Percentiles rank a stretch among this genome's conserved stretches.
Conservation (phyloP, 2,888 invertebrate genomes). For the Ennomos quercinarius region DNA sequence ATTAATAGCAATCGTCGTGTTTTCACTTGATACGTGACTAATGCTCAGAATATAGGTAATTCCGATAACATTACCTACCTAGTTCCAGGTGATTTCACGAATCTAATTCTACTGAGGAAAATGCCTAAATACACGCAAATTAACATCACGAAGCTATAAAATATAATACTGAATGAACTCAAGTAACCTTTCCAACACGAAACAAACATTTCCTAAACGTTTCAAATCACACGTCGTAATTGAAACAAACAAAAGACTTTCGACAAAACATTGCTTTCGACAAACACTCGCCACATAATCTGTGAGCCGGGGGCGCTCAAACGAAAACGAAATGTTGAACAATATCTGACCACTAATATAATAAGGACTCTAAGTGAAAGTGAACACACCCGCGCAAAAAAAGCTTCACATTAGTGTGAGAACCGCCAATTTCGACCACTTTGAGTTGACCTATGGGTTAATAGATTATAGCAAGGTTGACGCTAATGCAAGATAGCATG, state of each 20-base stretch:
- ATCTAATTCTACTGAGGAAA: not conserved
- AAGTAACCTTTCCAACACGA: slow-evolving; percentile 3
- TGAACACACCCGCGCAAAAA: slow-evolving; percentile 48
- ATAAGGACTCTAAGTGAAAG: slow-evolving; percentile 78
- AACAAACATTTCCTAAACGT: slow-evolving; percentile 7
- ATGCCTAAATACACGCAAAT: not conserved
- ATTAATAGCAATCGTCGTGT: slow-evolving; percentile 16
- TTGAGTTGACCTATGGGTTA: slow-evolving; percentile 15
- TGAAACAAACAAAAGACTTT: slow-evolving; percentile 33
- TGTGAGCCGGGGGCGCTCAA: slow-evolving; percentile 48
- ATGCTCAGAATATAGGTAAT: slow-evolving; percentile 3
- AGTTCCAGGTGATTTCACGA: not conserved
- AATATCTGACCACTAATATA: slow-evolving; percentile 60
- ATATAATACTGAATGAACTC: slow-evolving; percentile 6
- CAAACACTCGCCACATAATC: slow-evolving; percentile 23
- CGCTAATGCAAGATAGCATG: not conserved
- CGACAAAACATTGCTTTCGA: slow-evolving; percentile 19
- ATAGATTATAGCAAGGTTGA: slow-evolving; percentile 5
- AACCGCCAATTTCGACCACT: slow-evolving; percentile 21
- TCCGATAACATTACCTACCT: slow-evolving; percentile 1
- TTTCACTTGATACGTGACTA: slow-evolving; percentile 27
- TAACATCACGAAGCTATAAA: not conserved
- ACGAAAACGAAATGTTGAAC: slow-evolving; percentile 72
- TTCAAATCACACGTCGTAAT: slow-evolving; percentile 5
- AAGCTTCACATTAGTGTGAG: slow-evolving; percentile 25